phyloP scores from a whole-genome alignment of 2,888 invertebrate genomes.

The Phaonia tiefii region DNA sequence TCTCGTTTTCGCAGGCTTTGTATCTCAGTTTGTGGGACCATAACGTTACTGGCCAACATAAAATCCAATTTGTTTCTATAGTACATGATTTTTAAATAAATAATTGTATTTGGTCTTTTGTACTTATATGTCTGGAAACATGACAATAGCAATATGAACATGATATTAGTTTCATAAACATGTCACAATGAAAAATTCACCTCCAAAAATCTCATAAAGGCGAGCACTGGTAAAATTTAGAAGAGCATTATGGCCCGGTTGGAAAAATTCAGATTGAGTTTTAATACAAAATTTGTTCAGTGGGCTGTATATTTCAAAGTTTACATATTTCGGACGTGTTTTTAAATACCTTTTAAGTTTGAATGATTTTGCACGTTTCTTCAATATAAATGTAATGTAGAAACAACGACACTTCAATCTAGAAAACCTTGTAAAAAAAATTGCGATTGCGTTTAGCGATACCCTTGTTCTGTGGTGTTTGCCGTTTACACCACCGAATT shows the following conservation, averaged over 20 bases:
- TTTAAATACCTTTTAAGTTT: too few relatives aligned
- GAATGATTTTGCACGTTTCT: too few relatives aligned
- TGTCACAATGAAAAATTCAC: background rate
- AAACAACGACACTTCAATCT: too few relatives aligned
- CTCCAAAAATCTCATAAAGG: background rate
- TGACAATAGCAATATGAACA: conserved; percentile 45
- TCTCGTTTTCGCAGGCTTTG: background rate
- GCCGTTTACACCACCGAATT: too few relatives aligned
- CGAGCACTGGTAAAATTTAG: background rate
- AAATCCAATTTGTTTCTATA: conserved; percentile 44
- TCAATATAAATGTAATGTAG: too few relatives aligned
- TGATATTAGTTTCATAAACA: conserved; percentile 18
- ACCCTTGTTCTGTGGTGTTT: too few relatives aligned
- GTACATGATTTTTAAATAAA: conserved; percentile 26
- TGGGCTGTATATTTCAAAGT: too few relatives aligned
- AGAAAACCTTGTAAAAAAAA: too few relatives aligned
- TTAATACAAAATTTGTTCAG: too few relatives aligned
- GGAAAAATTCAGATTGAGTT: too few relatives aligned
- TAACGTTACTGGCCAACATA: conserved; percentile 26
- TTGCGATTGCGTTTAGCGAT: too few relatives aligned
- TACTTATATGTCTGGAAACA: conserved; percentile 33
- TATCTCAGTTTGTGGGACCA: background rate
- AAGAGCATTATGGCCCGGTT: conserved; percentile 1
- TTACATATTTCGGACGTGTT: too few relatives aligned
- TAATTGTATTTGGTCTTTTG: conserved; percentile 31